phyloP scores from a whole-genome alignment of 2,797 vertebrate genomes.

The Amphiprion clarkii region DNA sequence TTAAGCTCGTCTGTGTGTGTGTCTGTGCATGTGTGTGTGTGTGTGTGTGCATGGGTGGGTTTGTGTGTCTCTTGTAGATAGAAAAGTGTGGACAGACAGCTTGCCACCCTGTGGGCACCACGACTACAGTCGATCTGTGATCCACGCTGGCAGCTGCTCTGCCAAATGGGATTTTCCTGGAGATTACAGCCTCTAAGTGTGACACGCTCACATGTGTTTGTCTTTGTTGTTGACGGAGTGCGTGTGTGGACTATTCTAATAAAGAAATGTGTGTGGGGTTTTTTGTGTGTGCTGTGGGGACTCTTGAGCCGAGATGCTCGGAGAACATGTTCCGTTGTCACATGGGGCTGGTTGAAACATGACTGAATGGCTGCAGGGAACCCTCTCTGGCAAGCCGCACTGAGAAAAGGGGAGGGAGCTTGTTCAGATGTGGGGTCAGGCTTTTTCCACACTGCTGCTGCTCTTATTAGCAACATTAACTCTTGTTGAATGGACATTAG shows the following conservation, averaged over 20 bases:
- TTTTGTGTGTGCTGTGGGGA: background rate
- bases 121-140: slow-evolving; percentile 78
- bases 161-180: slow-evolving; percentile 88
- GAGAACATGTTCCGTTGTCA: slow-evolving; percentile 75
- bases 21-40: slow-evolving; percentile 24
- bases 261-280: slow-evolving; percentile 40
- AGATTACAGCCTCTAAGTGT: slow-evolving; percentile 84
- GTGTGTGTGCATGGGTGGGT: slow-evolving; percentile 15
- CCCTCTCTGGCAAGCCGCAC: slow-evolving; percentile 58
- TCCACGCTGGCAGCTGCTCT: slow-evolving; percentile 85
- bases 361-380: slow-evolving; percentile 61
- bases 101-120: slow-evolving; percentile 85
- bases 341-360: slow-evolving; percentile 75
- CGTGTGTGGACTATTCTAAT: slow-evolving; percentile 66
- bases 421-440: slow-evolving; percentile 60
- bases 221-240: slow-evolving; percentile 76
- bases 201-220: slow-evolving; percentile 78
- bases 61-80: slow-evolving; percentile 47
- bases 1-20: slow-evolving; percentile 35
- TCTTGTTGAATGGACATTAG: slow-evolving; percentile 17
- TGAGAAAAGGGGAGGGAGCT: slow-evolving; percentile 15
- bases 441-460: slow-evolving; percentile 37
- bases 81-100: slow-evolving; percentile 81
- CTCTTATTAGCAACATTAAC: slow-evolving; percentile 49
- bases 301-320: slow-evolving; percentile 58